phyloP scores from a whole-genome alignment of 2,113 vertebrate genomes.

The Mormyrus lacerda region DNA sequence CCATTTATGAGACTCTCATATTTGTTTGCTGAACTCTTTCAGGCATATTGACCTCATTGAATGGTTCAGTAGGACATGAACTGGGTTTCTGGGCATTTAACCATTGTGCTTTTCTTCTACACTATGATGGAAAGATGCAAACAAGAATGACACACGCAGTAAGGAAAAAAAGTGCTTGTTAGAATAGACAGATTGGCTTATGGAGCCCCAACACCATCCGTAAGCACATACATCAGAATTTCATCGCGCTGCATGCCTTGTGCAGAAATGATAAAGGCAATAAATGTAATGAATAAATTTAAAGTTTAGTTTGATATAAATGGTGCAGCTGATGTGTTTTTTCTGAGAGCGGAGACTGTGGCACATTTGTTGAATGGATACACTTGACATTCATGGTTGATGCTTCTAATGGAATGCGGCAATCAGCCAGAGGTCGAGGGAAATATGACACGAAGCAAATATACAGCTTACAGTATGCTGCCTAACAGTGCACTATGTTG shows the following conservation, averaged over 20 bases:
- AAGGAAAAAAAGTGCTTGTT: not conserved
- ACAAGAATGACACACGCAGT: not conserved
- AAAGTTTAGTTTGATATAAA: not conserved
- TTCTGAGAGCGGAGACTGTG: not conserved
- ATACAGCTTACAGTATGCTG: not conserved
- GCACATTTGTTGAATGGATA: not conserved
- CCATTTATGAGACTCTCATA: not conserved
- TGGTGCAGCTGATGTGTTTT: not conserved
- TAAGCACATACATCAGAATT: not conserved
- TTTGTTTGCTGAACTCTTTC: not conserved
- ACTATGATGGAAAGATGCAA: not conserved
- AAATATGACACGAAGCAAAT: not conserved
- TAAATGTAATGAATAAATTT: not conserved
- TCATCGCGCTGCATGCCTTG: not conserved
- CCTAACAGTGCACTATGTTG: not conserved
- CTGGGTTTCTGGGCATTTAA: not conserved
- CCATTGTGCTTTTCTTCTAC: not conserved
- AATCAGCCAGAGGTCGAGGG: not conserved
- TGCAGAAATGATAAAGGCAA: not conserved
- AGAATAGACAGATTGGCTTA: not conserved
- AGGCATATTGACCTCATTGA: not conserved
- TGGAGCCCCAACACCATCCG: not conserved
- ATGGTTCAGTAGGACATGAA: not conserved
- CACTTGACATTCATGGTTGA: slow-evolving; percentile 6
- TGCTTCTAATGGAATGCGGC: not conserved